These are phyloP conservation scores for Drosophila repleta DNA, from an alignment of 1,140 invertebrate genomes.

Conservation along the genomic window DNA sequence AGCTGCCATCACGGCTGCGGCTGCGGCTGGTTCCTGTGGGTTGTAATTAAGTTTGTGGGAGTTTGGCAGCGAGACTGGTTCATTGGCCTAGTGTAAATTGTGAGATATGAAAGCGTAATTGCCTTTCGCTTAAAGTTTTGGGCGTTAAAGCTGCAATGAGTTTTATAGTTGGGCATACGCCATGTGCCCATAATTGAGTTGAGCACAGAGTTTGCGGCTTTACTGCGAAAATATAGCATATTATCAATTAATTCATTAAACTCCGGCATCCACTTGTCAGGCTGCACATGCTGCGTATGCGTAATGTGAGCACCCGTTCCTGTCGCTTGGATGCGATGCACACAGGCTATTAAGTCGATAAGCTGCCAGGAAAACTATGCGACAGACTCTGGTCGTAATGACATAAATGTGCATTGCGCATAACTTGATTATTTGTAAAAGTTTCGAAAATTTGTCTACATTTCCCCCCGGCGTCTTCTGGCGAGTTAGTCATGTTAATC, in stretches of 20 bases:
- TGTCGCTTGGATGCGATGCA: constrained; percentile 4
- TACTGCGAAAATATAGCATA: constrained; percentile 57
- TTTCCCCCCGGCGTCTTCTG: not conserved
- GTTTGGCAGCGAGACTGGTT: constrained; percentile 16
- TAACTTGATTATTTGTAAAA: constrained; percentile 13
- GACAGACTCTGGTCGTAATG: not conserved
- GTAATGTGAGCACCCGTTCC: constrained; percentile 43
- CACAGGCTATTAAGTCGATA: constrained; percentile 6
- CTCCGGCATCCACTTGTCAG: constrained; percentile 59
- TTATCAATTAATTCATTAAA: constrained; percentile 77
- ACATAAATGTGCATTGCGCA: not conserved
- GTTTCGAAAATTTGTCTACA: constrained; percentile 17
- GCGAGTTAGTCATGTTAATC: not conserved
- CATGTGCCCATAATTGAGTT: constrained; percentile 69
- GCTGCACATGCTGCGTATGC: constrained; percentile 52
- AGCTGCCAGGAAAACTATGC: constrained; percentile 7
- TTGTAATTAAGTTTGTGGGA: constrained; percentile 68
- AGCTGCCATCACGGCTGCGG: constrained; percentile 14
- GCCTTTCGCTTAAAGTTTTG: constrained; percentile 32
- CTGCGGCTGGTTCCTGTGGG: constrained; percentile 42
- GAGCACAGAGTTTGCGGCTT: constrained; percentile 21
- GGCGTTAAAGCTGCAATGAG: constrained; percentile 34
- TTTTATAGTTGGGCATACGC: constrained; percentile 58
- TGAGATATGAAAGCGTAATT: constrained; percentile 43
- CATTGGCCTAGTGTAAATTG: constrained; percentile 37